These are phyloP conservation scores for Lochmaea crataegi DNA, from an alignment of 2,888 invertebrate species.

Conservation along the genomic window DNA sequence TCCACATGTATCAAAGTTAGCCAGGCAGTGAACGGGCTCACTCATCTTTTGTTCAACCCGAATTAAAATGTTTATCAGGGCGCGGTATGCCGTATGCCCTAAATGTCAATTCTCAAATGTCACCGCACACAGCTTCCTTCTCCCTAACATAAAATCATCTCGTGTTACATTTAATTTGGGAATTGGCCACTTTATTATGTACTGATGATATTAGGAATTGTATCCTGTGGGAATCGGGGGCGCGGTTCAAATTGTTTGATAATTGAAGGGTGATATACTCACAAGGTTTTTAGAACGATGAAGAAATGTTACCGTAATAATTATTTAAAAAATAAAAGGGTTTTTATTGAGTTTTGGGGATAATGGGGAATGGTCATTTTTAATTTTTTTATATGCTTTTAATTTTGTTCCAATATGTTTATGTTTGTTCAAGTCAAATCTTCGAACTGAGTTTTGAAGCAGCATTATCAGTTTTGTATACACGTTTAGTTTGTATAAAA, in stretches of 20 bases:
- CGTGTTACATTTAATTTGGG: conserved; percentile 56
- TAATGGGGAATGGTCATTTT: no score
- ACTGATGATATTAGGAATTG: conserved; percentile 38
- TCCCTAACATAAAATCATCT: conserved; percentile 45
- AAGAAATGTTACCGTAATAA: not conserved
- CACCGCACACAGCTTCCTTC: conserved; percentile 54
- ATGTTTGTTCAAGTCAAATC: no score
- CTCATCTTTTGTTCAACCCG: conserved; percentile 41
- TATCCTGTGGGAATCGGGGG: conserved; percentile 49
- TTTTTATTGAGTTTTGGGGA: no score
- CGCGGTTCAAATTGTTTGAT: conserved; percentile 11
- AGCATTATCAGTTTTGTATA: no score
- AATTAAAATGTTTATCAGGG: conserved; percentile 48
- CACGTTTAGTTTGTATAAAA: no score
- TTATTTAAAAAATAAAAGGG: no score
- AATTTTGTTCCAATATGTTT: no score
- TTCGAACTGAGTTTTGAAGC: no score
- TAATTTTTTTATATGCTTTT: no score
- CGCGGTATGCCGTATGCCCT: conserved; percentile 45
- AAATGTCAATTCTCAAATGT: conserved; percentile 59
- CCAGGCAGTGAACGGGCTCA: conserved; percentile 27
- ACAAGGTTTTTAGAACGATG: not conserved
- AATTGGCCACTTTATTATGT: conserved; percentile 49
- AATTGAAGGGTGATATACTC: not conserved
- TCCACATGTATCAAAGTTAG: conserved; percentile 34